Evolutionary conservation across 92 coral and sea anemone genomes (phyloP), one percentile per base, ranked within the genome.

Genomic region (Siderastrea siderea): DNA sequence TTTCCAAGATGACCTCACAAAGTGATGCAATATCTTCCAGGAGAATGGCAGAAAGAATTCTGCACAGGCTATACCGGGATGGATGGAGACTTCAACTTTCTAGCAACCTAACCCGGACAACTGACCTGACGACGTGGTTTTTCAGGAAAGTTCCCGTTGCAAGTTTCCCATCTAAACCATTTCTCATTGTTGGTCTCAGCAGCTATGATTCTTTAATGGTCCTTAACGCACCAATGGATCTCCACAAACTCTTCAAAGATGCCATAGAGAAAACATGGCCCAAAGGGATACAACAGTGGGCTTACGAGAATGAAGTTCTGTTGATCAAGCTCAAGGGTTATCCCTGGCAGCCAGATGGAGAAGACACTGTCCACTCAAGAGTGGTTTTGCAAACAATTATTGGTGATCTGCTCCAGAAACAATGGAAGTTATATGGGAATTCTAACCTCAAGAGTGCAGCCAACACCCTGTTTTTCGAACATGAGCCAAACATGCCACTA

Each of bases 1-100:
- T 93, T 79, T 6, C 3, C 1, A n/a, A n/a, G n/a, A n/a, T n/a
- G 4, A 3, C 54, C 19, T 7, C 84, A 13, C 46, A 68, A 3
- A 68, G 4, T 1, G 63, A 44, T 7, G 87, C 92, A 15, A 64
- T 80, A 4, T 66, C 43, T 17, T 59, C 88, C 5, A 83, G 91
- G 43, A 73, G 86, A 71, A 78, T 93, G 88, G 75, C 89, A 15
- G 48, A 73, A 47, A 70, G 68, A 76, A 90, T 93, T 46, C 78
- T 93, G 4, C 78, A 88, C 73, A 81, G 63, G 19, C 81, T 93
- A 7, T 61, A 91, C 71, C 71, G 81, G 10, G 84, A 81, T 46
- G 96, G 96, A 38, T 93, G 92, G 91, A 71, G 81, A 57, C 61
- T 93, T 16, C 71, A 74, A 11, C 48, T 80, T 6, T 62, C 94